Evolutionary conservation across 2,797 vertebrate species (phyloP).

Genomic region (Lemur catta): DNA sequence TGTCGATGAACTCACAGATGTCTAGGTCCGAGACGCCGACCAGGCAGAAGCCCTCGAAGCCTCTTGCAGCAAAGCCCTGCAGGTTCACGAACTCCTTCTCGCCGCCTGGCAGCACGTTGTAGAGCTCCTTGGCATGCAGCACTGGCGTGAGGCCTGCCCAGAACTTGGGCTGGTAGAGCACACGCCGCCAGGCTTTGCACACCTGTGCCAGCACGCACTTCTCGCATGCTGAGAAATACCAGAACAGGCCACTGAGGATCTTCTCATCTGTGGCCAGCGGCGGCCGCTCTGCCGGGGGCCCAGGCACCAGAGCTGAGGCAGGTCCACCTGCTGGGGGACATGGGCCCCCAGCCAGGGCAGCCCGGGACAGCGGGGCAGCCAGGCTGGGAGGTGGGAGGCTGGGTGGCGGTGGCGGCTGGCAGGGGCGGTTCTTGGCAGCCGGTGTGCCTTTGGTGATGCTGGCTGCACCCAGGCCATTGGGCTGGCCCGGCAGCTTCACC

Average conservation of each 20-base stretch:
- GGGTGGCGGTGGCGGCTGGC: conserved; percentile 95
- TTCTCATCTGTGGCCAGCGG: conserved; percentile 94
- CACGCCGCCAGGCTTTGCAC: conserved; percentile 96
- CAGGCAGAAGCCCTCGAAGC: conserved; percentile 98
- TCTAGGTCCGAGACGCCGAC: conserved; percentile 98
- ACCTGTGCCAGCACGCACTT: conserved; percentile 97
- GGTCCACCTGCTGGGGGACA: conserved; percentile 82
- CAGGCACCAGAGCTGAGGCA: conserved; percentile 83
- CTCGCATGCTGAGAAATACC: conserved; percentile 97
- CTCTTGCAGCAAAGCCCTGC: conserved; percentile 95
- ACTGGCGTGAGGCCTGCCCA: conserved; percentile 97
- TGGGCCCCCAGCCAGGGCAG: conserved; percentile 85
- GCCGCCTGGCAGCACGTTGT: conserved; percentile 90
- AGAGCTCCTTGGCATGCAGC: conserved; percentile 98
- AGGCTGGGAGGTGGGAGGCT: conserved; percentile 89
- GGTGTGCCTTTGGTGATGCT: conserved; percentile 99
- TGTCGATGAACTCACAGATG: conserved; percentile 99
- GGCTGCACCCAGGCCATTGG: conserved; percentile 95
- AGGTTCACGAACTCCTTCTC: conserved; percentile 99
- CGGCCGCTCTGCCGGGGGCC: conserved; percentile 88
- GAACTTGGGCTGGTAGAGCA: conserved; percentile 98
- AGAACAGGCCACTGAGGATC: conserved; percentile 95
- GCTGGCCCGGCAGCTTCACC: conserved; percentile 95
- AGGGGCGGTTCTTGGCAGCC: conserved; percentile 96
- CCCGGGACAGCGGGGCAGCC: conserved; percentile 88